Percentiles rank a stretch among this genome's conserved stretches.
These are phyloP conservation scores for Cephalopholis sonnerati DNA, from an alignment of 2,113 vertebrate species.

Conservation along the genomic window DNA sequence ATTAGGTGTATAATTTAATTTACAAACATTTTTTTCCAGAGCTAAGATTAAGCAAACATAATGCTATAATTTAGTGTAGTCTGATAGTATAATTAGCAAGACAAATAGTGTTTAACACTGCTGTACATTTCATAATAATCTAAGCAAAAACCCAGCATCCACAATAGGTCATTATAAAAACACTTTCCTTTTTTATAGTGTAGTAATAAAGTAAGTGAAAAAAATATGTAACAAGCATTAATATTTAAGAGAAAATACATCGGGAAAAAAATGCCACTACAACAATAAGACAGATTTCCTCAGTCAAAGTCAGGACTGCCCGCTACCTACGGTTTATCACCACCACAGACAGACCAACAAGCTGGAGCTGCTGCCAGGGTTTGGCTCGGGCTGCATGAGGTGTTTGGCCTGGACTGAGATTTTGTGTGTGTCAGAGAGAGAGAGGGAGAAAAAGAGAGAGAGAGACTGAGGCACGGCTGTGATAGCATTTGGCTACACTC, in stretches of 20 bases:
- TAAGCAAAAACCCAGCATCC: background rate
- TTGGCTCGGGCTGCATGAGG: conserved; percentile 66
- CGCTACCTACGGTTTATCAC: conserved; percentile 52
- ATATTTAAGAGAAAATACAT: background rate
- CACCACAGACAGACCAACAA: conserved; percentile 63
- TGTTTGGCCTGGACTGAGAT: conserved; percentile 70
- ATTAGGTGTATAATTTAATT: background rate
- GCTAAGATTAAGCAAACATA: background rate
- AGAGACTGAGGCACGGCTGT: conserved; percentile 32
- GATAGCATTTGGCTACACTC: conserved; percentile 61
- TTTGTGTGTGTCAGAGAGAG: conserved; percentile 35
- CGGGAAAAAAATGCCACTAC: background rate
- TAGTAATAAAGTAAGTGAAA: background rate
- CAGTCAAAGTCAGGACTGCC: conserved; percentile 28
- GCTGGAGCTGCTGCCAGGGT: conserved; percentile 72
- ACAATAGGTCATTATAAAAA: background rate
- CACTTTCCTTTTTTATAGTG: background rate
- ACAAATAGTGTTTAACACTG: background rate
- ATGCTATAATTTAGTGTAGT: background rate
- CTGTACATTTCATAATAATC: conserved; percentile 6
- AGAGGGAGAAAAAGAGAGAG: conserved; percentile 23
- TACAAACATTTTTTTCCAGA: background rate
- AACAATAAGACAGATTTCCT: conserved; percentile 28
- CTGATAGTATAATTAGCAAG: conserved; percentile 9
- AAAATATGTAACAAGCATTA: background rate